Evolutionary conservation across 2,888 invertebrate genomes (phyloP), one percentile per base, ranked within the genome.

Genomic region (Trichacis sp.): DNA sequence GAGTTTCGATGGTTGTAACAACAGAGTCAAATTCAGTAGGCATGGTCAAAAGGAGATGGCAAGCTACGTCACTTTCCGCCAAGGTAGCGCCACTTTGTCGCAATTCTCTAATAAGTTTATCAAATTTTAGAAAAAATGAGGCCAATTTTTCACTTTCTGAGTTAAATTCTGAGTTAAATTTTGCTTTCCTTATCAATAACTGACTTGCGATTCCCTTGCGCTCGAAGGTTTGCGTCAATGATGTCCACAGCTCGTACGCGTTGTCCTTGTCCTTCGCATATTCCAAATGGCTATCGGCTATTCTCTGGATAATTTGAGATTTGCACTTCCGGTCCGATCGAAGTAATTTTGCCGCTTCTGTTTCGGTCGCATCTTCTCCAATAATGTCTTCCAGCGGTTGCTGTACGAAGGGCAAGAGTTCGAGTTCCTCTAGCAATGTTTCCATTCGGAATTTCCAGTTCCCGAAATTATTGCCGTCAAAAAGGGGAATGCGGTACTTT

Each of bases 241-340:
- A 42, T 47, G 54, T 52, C 73, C 71, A 75, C 15, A 74, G 64
- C 9, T 74, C 68, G 47, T 70, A 71, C 15, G 73, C 66, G 2
- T 68, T 75, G 30, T 51, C 53, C 43, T 68, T 63, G 14, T 76
- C 73, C 56, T 74, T 73, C 1, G 69, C 72, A 36, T 75, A 77
- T 60, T 76, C 76, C 47, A 76, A 56, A 38, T 76, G 73, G 47
- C 63, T 73, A 49, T 75, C 74, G 4, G 73, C 68, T 18, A 75
- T 71, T 5, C 72, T 51, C 52, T 74, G 73, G 14, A 74, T 57
- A 15, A 76, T 70, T 36, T 67, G 66, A 6, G 73, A 74, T 24
- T 68, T 74, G 49, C 72, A 74, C 52, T 73, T 69, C 47, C 61
- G 43, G 33, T 73, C 54, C 36, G 64, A 14, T 43, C 54, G 55